Base-by-base conservation (phyloP, 2,113 vertebrate species). In the Puffinus mauretanicus region DNA sequence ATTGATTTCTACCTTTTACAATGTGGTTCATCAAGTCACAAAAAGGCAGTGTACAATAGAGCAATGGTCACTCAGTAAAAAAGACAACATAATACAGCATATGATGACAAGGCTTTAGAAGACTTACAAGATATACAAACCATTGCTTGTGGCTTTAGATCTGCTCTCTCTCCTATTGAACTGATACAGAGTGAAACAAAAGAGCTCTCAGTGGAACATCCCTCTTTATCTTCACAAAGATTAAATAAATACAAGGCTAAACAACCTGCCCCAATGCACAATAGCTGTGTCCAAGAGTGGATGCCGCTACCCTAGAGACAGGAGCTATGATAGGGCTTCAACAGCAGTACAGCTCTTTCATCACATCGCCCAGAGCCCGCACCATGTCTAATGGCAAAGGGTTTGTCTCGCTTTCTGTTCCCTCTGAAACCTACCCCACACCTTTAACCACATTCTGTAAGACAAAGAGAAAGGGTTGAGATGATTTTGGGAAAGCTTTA, bases 91-190 rank as follows among this genome's bases (percentile, higher is more conserved):
- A 92, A 90, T 96, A 67, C 92, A 76, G 92, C 52, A 25, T 82
- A 72, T 95, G 81, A 95, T 96, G 93, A 72, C 88, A 90, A 86
- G 90, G 84, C 84, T 95, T 96, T 96, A 95, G 96, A 27, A 83
- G 95, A 66, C 84, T 97, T 95, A 91, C 36, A 85, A 88, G 90
- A 51, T 90, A 92, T 2, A 96, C 82, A 95, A 94, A 94, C 87
- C 27, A 34, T 55, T 91, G 94, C 84, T 94, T 80, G 84, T 91
- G 93, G 81, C 91, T 96, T 95, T 91, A 93, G 46, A 65, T 64
- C 67, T 86, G 58, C 42, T 62, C 32, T 71, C 46, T 21, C 29
- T 86, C 49, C 78, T 80, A 21, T 65, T 92, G 81, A 93, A 82
- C 61, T 69, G 86, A 79, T 69, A 49, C 19, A 36, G 86, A 34